Conservation (phyloP, 2,888 invertebrate genomes). For the Parnassius mnemosyne region DNA sequence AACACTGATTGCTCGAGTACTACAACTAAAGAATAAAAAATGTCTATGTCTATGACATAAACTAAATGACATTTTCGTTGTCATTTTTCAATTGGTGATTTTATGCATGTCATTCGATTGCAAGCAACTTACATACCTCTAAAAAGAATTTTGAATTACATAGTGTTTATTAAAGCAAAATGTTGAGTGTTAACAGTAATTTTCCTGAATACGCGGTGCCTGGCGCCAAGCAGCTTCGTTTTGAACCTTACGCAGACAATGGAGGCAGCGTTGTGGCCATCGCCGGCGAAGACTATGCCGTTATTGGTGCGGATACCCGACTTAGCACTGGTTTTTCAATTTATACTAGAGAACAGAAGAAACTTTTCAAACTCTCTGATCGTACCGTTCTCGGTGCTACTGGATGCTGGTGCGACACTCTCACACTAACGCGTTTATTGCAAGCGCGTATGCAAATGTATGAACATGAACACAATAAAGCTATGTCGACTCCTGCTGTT, state of each 20-base stretch:
- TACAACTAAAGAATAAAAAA: too few species aligned
- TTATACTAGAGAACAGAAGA: conserved; percentile 92
- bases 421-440: conserved; percentile 92
- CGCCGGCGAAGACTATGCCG: conserved; percentile 96
- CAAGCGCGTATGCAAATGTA: conserved; percentile 96
- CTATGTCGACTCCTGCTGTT: conserved; percentile 94
- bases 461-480: conserved; percentile 94
- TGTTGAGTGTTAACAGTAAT: conserved; percentile 60
- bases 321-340: conserved; percentile 95
- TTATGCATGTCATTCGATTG: conserved; percentile 58
- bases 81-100: conserved; percentile 24
- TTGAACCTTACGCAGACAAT: conserved; percentile 77
- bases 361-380: conserved; percentile 90
- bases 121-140: conserved; percentile 13
- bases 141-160: conserved; percentile 3
- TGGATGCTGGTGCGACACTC: conserved; percentile 98
- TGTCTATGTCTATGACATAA: too few species aligned
- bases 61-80: too few species aligned
- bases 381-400: conserved; percentile 95
- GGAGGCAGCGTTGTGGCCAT: conserved; percentile 96
- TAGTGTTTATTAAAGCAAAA: conserved; percentile 34
- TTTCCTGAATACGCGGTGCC: conserved; percentile 75
- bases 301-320: conserved; percentile 97
- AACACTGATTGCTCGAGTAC: too few species aligned
- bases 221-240: conserved; percentile 73